Conservation (phyloP, 1,140 invertebrate genomes). For the Anastrepha ludens region DNA sequence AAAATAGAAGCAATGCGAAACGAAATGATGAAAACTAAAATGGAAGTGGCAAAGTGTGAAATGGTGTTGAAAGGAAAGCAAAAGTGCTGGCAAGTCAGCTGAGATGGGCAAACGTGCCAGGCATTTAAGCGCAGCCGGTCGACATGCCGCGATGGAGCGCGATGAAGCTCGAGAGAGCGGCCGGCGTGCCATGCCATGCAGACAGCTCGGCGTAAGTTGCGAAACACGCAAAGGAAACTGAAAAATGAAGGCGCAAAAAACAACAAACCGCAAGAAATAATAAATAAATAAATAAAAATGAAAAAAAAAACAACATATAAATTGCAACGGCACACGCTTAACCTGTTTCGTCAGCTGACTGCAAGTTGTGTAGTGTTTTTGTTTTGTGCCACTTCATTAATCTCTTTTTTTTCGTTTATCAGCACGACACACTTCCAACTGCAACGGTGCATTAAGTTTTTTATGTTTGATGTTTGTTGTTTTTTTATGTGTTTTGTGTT, state of each 20-base stretch:
- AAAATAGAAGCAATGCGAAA: background rate
- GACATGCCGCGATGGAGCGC: background rate
- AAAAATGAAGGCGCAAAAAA: background rate
- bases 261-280: background rate
- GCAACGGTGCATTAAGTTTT: constrained; percentile 38
- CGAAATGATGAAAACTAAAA: background rate
- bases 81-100: constrained; percentile 10
- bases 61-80: constrained; percentile 17
- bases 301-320: background rate
- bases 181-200: background rate
- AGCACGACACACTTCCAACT: constrained; percentile 13
- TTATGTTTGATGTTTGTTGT: background rate
- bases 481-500: background rate
- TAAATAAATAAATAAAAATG: background rate
- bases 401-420: background rate
- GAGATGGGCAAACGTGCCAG: background rate
- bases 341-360: constrained; percentile 35
- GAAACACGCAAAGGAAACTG: background rate
- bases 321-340: constrained; percentile 16
- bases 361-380: background rate
- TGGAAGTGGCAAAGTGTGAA: background rate
- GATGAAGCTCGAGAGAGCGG: background rate
- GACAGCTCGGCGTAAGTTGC: background rate
- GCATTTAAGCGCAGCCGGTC: background rate
- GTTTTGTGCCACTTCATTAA: constrained; percentile 19